A percentile compares a stretch with the other conserved stretches of the same genome.
These are phyloP conservation scores for Aphis gossypii DNA, from an alignment of 1,140 invertebrate species.

Conservation along the genomic window DNA sequence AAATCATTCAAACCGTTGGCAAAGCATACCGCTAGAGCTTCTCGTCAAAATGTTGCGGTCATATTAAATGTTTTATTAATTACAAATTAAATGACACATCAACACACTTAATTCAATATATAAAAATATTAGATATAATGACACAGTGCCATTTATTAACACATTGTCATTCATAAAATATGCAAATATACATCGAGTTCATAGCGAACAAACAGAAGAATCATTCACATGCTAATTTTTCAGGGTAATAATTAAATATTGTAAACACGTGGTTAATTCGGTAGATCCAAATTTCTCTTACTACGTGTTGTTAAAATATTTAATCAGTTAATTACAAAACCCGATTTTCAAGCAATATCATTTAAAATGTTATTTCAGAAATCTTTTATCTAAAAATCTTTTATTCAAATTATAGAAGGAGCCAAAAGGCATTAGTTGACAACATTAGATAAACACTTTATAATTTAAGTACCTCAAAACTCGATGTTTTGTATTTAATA, in stretches of 20 bases:
- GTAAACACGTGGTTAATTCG: background rate
- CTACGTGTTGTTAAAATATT: background rate
- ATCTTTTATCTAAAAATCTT: background rate
- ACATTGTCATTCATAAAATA: background rate
- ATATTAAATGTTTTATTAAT: background rate
- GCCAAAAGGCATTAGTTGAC: background rate
- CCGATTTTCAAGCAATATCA: background rate
- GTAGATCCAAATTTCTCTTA: background rate
- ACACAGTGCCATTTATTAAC: background rate
- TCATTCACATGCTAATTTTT: constrained; percentile 39
- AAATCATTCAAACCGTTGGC: constrained; percentile 26
- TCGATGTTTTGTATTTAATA: background rate
- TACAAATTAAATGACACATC: background rate
- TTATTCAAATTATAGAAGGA: background rate
- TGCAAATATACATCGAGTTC: constrained; percentile 16
- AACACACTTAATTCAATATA: background rate
- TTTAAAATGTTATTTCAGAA: background rate
- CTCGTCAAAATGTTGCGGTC: background rate
- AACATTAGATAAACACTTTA: background rate
- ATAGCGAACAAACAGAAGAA: constrained; percentile 23
- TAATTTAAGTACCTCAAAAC: constrained; percentile 5
- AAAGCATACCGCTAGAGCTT: constrained; percentile 38
- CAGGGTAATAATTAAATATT: background rate
- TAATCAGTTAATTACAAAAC: background rate
- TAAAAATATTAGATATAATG: constrained; percentile 16